phyloP scores from a whole-genome alignment of 2,888 invertebrate species.

The Apodemia mormo region DNA sequence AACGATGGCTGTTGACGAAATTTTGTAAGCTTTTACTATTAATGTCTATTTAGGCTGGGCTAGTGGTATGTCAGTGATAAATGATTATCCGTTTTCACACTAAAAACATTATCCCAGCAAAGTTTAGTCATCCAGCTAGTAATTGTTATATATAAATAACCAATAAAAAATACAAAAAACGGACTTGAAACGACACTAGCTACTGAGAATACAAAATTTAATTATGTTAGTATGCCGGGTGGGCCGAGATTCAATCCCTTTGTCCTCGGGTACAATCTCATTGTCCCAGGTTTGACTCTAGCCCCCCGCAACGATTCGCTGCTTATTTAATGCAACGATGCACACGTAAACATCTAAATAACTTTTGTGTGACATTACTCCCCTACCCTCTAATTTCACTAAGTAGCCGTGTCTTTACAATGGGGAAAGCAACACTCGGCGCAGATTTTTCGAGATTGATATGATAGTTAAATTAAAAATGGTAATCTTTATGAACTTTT shows the following conservation, averaged over 20 bases:
- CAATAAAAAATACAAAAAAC: conserved; percentile 27
- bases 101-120: too few species aligned
- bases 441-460: conserved; percentile 13
- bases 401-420: conserved; percentile 72
- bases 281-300: conserved; percentile 66
- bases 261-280: conserved; percentile 42
- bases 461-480: conserved; percentile 12
- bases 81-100: too few species aligned
- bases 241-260: conserved; percentile 60
- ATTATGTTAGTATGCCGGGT: conserved; percentile 65
- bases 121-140: background rate
- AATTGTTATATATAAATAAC: background rate
- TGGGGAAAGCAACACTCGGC: conserved; percentile 24
- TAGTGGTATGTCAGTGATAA: too few species aligned
- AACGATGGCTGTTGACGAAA: too few species aligned
- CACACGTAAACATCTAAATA: conserved; percentile 82
- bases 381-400: conserved; percentile 78
- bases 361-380: conserved; percentile 79
- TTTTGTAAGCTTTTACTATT: too few species aligned
- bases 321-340: conserved; percentile 81
- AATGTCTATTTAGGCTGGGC: too few species aligned
- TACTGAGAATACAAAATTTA: conserved; percentile 71
- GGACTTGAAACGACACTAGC: conserved; percentile 43
- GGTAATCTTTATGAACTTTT: background rate
- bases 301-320: conserved; percentile 74